Evolutionary conservation across 2,797 vertebrate species (phyloP).

Genomic region (Rhynchotus rufescens): DNA sequence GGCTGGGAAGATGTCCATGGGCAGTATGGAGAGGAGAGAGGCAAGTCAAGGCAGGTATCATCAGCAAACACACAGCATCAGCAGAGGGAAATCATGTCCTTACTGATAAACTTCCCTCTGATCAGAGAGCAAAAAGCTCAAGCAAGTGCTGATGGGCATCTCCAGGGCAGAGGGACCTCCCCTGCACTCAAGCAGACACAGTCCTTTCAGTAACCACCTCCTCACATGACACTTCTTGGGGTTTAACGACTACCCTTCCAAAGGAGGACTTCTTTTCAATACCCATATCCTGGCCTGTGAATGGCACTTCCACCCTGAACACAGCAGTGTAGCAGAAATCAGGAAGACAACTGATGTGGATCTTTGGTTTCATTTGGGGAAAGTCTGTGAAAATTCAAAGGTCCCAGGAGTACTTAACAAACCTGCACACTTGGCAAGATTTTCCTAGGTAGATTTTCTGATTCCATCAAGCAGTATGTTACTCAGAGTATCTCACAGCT

Average conservation of each 20-base stretch:
- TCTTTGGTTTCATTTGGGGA: background rate
- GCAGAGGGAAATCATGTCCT: background rate
- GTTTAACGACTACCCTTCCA: background rate
- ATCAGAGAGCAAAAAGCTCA: background rate
- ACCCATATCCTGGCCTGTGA: background rate
- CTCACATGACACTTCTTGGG: background rate
- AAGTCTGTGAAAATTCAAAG: background rate
- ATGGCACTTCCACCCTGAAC: background rate
- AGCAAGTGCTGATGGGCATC: background rate
- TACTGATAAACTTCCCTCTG: background rate
- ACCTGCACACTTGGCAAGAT: background rate
- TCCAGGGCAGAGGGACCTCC: background rate
- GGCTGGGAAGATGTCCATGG: background rate
- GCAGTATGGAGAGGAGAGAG: background rate
- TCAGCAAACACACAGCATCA: background rate
- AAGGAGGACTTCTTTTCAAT: background rate
- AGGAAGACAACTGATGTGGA: background rate
- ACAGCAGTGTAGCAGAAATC: background rate
- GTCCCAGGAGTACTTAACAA: background rate
- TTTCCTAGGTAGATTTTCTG: background rate
- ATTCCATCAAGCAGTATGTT: background rate
- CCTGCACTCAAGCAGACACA: background rate
- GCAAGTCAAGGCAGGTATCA: background rate
- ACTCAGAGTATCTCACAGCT: background rate
- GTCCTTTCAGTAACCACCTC: background rate